Base-by-base conservation (phyloP, 1,140 invertebrate species). In the Mya arenaria region DNA sequence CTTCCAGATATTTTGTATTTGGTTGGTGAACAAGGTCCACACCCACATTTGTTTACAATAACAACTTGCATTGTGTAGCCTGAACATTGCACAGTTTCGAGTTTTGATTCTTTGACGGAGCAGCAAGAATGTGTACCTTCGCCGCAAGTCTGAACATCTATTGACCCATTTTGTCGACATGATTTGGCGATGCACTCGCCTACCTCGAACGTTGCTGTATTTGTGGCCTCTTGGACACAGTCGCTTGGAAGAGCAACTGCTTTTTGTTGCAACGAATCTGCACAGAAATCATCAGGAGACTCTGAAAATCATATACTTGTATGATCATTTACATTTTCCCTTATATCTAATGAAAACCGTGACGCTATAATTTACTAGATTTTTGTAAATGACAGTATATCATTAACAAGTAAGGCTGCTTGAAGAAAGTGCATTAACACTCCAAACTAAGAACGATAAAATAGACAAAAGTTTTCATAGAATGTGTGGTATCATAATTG, bases 101-200 rank as follows among this genome's bases (percentile, higher is more conserved):
- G 52, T 28, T 19, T 19, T 4, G 52, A 23, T 19, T 56, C 17
- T n/a, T 36, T 36, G 2, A 25, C 37, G 19, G 32, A 13, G 25
- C 37, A 44, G 30, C 36, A 68, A 44, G 62, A 37, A 1, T 36
- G 30, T 19, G 37, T 5, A 13, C 48, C 65, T 44, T 68, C 65
- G 15, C 37, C 37, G 30, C 65, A 68, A n/a, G 23, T 25, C 30
- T 15, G 23, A 44, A 1, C 15, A 23, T 68, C 36, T 25, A 13
- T 3, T 3, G 37, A 15, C 5, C 1, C 19, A 44, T 23, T 44
- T 68, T 39, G 8, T 44, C 65, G 32, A 25, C 65, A 68, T 6
- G 17, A 28, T 23, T 68, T 68, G 1, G 65, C 28, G 23, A 68
- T 68, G n/a, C 65, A 68, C 30, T 68, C 65, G 3, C 65, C 65